Conservation (phyloP, 1,140 invertebrate genomes). For the Drosophila arizonae region DNA sequence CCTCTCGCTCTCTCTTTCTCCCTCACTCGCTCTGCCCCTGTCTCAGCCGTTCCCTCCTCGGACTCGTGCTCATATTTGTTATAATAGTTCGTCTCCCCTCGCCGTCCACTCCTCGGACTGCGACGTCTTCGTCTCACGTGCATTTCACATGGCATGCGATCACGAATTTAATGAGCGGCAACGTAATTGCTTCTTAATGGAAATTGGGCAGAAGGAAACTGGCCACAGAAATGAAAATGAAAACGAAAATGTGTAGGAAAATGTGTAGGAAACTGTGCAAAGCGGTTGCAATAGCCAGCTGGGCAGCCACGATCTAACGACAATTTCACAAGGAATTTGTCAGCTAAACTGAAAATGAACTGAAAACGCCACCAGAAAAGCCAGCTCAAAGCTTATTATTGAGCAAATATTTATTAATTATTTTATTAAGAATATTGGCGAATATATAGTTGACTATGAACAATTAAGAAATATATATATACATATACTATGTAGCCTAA, state of each 20-base stretch:
- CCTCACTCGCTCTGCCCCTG: neutral
- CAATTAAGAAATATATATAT: too few species aligned
- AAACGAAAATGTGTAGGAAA: slow-evolving; percentile 28
- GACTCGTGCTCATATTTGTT: slow-evolving; percentile 45
- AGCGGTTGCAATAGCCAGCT: slow-evolving; percentile 1
- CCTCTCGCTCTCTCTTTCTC: too few species aligned
- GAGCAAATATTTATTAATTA: too few species aligned
- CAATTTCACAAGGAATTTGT: neutral
- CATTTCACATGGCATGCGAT: slow-evolving; percentile 74
- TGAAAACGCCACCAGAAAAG: neutral
- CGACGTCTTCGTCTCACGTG: slow-evolving; percentile 30
- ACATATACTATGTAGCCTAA: too few species aligned
- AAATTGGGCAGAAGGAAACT: slow-evolving; percentile 71
- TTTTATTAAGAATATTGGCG: too few species aligned
- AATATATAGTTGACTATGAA: too few species aligned
- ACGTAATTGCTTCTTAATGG: slow-evolving; percentile 79
- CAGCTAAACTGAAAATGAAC: slow-evolving; percentile 26
- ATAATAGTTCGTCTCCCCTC: slow-evolving; percentile 3
- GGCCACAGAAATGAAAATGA: slow-evolving; percentile 29
- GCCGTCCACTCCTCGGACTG: neutral
- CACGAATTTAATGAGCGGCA: slow-evolving; percentile 76
- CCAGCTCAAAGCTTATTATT: neutral
- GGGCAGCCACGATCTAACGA: neutral
- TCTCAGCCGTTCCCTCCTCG: neutral
- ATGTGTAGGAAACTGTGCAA: slow-evolving; percentile 30